Evolutionary conservation across 2,888 invertebrate species (phyloP), one percentile per base, ranked within the genome.

Genomic region (Macaria notata): DNA sequence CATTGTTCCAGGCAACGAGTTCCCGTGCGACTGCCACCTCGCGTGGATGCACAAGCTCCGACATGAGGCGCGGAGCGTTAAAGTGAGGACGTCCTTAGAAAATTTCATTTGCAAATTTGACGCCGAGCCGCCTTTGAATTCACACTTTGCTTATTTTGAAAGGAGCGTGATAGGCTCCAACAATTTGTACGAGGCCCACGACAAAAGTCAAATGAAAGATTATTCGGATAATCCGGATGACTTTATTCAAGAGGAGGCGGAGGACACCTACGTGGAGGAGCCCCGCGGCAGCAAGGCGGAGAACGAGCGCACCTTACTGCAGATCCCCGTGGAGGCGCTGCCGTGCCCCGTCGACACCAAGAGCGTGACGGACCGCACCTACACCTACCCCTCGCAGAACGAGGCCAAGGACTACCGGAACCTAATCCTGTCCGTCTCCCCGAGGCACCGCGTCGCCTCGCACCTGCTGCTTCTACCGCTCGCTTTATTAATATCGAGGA

Each of bases 11-110:
- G 97, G 95, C 73, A 97, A 97, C 88, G 94, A 94, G 74, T 95
- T 97, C 84, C 92, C 94, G 78, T 97, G 97, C 88, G 96, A 96
- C 88, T 96, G 96, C 80, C 95, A 96, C 70, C 92, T 97, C 73
- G 93, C 94, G 59, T 97, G 97, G 97, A 94, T 96, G 90, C 95
- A 95, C 88, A 93, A 93, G 65, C 92, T 97, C 66, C 93, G 94
- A 63, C 94, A 95, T 83, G 95, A 95, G 77, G 96, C 96, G 65
- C 94, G 94, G 81, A 95, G 95, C 84, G 89, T 92, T 62, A 93
- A 94, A 83, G 93, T 96, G 69, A 93, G 93, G 71, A 94, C 93
- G 69, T 93, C 94, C 58, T 92, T 96, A 62, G 95, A 96, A 79
- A 94, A 95, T 78, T 92, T 96, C 76, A 93, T 94, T 72, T 96